phyloP scores from a whole-genome alignment of 2,113 vertebrate species.

The Notechis scutatus region DNA sequence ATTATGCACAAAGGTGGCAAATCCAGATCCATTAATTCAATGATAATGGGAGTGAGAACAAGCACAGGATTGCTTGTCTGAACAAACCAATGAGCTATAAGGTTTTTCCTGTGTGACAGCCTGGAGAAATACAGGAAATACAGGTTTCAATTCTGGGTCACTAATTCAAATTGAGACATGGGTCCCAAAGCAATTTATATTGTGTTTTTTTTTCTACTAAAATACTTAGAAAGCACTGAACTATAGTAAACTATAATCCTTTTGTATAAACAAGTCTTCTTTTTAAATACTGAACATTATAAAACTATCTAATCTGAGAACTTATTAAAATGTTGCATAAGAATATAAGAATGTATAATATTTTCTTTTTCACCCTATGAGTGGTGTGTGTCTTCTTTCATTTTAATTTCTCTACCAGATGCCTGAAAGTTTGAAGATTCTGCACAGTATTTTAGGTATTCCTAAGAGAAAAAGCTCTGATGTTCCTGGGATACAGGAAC shows the following conservation, averaged over 20 bases:
- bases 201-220: neutral
- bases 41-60: neutral
- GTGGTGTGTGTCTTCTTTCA: neutral
- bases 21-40: neutral
- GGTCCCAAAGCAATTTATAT: neutral
- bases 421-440: neutral
- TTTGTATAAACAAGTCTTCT: neutral
- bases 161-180: slow-evolving; percentile 5
- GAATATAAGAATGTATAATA: neutral
- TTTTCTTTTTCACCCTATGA: neutral
- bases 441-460: neutral
- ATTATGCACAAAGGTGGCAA: neutral
- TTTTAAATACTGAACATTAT: neutral
- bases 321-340: neutral
- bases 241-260: neutral
- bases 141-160: slow-evolving; percentile 14
- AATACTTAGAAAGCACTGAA: neutral
- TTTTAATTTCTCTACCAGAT: neutral
- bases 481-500: neutral
- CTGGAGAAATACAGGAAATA: neutral
- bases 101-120: neutral
- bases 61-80: slow-evolving; percentile 2
- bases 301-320: neutral
- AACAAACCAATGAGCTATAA: neutral
- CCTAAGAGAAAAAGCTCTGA: neutral